Conservation (phyloP, 2,888 invertebrate species). For the Xylota sylvarum region DNA sequence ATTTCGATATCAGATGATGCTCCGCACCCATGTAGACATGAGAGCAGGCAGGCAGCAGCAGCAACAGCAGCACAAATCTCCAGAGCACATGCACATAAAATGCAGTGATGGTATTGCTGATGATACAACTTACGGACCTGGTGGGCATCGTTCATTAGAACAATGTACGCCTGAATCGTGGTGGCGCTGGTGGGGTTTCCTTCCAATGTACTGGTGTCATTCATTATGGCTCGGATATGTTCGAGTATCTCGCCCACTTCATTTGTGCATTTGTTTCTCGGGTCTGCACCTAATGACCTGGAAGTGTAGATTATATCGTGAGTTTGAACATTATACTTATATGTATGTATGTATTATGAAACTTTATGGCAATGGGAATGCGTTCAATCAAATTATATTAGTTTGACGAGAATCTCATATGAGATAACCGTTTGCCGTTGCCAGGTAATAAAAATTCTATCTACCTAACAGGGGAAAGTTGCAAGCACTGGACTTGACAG, state of each 20-base stretch:
- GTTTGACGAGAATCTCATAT: neutral
- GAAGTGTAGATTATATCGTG: constrained; percentile 63
- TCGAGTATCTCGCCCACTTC: constrained; percentile 85
- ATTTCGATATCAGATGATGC: constrained; percentile 65
- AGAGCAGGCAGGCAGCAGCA: neutral
- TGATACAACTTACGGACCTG: constrained; percentile 85
- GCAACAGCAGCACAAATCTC: constrained; percentile 16
- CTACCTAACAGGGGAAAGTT: too few relatives aligned
- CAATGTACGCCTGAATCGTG: constrained; percentile 92
- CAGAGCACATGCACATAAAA: constrained; percentile 55
- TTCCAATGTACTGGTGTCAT: constrained; percentile 85
- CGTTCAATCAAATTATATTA: constrained; percentile 28
- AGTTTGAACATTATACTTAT: constrained; percentile 7
- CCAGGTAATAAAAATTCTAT: too few relatives aligned
- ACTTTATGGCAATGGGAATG: constrained; percentile 16
- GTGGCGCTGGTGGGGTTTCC: constrained; percentile 78
- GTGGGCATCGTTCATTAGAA: constrained; percentile 94
- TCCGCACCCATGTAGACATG: constrained; percentile 34
- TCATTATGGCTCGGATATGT: constrained; percentile 87
- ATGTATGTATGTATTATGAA: too few relatives aligned
- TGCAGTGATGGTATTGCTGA: constrained; percentile 70
- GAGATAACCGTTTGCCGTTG: too few relatives aligned
- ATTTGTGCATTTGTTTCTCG: constrained; percentile 68
- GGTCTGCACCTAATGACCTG: constrained; percentile 63
- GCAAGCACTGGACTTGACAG: too few relatives aligned